Evolutionary conservation across 92 coral and sea anemone genomes (phyloP).

Genomic region (Epizoanthus illoricatus): DNA sequence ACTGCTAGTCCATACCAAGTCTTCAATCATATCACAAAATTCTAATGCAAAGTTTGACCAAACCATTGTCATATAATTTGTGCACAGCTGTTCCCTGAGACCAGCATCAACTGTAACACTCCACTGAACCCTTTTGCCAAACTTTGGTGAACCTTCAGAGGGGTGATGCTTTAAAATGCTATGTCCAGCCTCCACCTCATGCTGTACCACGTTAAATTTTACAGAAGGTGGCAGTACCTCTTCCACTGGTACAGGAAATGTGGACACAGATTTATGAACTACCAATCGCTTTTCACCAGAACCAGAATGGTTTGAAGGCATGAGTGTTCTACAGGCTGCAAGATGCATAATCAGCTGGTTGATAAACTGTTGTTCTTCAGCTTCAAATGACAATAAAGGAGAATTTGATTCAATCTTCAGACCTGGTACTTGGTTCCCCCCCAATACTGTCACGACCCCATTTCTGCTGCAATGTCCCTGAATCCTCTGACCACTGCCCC

Average conservation of each 20-base stretch:
- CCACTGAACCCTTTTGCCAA: conserved; percentile 84
- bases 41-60: conserved; percentile 72
- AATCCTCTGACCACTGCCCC: conserved; percentile 30
- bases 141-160: conserved; percentile 61
- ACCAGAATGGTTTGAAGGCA: conserved; percentile 32
- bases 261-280: conserved; percentile 9
- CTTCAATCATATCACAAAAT: conserved; percentile 57
- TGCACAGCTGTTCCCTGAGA: conserved; percentile 61
- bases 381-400: conserved; percentile 58
- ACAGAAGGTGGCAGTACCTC: conserved; percentile 26
- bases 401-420: conserved; percentile 60
- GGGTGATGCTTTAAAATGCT: conserved; percentile 72
- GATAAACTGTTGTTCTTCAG: conserved; percentile 64
- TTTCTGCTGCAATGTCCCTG: conserved; percentile 35
- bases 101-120: conserved; percentile 59
- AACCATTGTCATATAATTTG: conserved; percentile 63
- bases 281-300: conserved; percentile 1
- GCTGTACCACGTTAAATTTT: background rate
- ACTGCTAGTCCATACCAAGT: conserved; percentile 34
- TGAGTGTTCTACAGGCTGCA: conserved; percentile 67
- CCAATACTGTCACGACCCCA: conserved; percentile 56
- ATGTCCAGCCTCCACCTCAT: conserved; percentile 59
- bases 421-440: conserved; percentile 53
- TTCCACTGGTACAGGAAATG: conserved; percentile 25
- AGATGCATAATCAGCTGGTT: conserved; percentile 63